Evolutionary conservation across 2,888 invertebrate species (phyloP).

Genomic region (Agriopis marginaria): DNA sequence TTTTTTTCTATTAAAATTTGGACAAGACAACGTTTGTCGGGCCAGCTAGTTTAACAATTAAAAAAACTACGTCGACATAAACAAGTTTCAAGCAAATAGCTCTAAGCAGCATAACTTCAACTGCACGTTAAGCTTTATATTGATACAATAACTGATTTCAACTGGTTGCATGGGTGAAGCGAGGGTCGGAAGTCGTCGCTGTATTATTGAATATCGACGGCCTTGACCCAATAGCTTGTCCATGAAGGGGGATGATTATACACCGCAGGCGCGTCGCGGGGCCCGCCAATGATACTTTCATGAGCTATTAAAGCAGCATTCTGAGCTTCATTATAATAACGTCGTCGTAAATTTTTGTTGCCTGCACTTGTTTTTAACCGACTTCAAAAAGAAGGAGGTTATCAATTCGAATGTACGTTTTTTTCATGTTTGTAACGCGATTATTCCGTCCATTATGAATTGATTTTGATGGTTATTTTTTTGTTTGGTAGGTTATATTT

Average conservation of each 20-base stretch:
- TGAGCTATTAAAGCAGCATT: slow-evolving; percentile 17
- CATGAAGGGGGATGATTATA: slow-evolving; percentile 58
- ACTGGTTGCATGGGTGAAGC: slow-evolving; percentile 51
- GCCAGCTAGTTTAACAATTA: no score
- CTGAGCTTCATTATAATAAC: slow-evolving; percentile 10
- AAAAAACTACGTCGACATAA: slow-evolving; percentile 35
- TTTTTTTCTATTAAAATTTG: no score
- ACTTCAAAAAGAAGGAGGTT: no score
- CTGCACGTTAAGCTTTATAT: slow-evolving; percentile 40
- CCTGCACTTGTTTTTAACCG: no score
- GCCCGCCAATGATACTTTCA: slow-evolving; percentile 24
- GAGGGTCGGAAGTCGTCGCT: slow-evolving; percentile 59
- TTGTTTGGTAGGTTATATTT: no score
- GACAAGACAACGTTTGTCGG: no score
- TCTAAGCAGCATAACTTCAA: slow-evolving; percentile 37
- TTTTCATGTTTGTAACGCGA: no score
- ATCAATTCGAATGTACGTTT: no score
- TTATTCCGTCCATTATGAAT: no score
- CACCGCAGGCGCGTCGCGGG: slow-evolving; percentile 40
- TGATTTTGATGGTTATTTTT: no score
- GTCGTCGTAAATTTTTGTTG: background rate
- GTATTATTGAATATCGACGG: slow-evolving; percentile 67
- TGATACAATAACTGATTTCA: slow-evolving; percentile 44
- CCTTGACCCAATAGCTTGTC: slow-evolving; percentile 67
- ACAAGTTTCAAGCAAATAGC: slow-evolving; percentile 32